These are phyloP conservation scores for Chymomyza procnemis DNA, from an alignment of 2,888 invertebrate genomes.

Conservation along the genomic window DNA sequence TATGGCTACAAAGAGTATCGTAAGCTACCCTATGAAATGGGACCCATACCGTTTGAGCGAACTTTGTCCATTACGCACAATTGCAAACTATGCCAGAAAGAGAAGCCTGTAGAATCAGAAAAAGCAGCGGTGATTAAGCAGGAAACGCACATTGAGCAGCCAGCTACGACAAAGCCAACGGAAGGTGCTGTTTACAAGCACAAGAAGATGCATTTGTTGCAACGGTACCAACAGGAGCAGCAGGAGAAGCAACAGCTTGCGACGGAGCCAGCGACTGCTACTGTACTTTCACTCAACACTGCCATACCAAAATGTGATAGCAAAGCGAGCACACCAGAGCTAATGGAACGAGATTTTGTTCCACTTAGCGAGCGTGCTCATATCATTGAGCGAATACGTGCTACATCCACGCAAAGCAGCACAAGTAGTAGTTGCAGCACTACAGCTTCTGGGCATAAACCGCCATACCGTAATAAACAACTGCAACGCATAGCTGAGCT, in stretches of 20 bases:
- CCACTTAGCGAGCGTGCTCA: conserved; percentile 45
- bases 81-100: conserved; percentile 79
- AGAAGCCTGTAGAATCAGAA: conserved; percentile 33
- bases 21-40: conserved; percentile 87
- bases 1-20: conserved; percentile 76
- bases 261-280: conserved; percentile 8
- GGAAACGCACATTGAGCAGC: conserved; percentile 24
- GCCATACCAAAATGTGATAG: conserved; percentile 64
- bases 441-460: conserved; percentile 51
- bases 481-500: conserved; percentile 70
- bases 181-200: conserved; percentile 56
- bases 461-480: conserved; percentile 67
- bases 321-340: conserved; percentile 69
- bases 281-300: conserved; percentile 39
- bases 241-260: conserved; percentile 44
- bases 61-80: conserved; percentile 74
- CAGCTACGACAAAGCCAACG: conserved; percentile 14
- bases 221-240: conserved; percentile 71
- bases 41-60: conserved; percentile 82
- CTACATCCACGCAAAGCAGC: conserved; percentile 67
- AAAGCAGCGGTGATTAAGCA: conserved; percentile 6
- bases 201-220: conserved; percentile 73
- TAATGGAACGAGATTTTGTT: conserved; percentile 57
- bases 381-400: conserved; percentile 52
- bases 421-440: conserved; percentile 70